Percentiles rank a stretch among this genome's conserved stretches.
phyloP scores from a whole-genome alignment of 1,140 invertebrate species.

The Psilanteris sp. region DNA sequence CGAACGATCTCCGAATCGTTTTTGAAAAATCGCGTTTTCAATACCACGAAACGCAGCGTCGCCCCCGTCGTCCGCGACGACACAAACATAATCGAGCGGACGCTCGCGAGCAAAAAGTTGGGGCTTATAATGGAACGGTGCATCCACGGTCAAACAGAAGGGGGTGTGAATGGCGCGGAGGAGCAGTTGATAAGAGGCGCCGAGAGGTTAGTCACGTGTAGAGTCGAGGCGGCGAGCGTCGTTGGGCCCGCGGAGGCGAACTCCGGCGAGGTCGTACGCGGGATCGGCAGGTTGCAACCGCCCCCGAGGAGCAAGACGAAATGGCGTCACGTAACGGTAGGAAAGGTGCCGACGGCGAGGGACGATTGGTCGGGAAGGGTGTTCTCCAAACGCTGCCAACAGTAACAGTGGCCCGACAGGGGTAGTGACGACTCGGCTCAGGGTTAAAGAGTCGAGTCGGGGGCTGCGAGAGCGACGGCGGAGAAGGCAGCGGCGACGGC shows the following conservation, averaged over 20 bases:
- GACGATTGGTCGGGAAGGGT: conserved; percentile 56
- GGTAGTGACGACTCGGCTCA: conserved; percentile 72
- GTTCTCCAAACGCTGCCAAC: conserved; percentile 47
- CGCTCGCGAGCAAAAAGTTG: no score
- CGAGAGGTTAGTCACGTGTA: conserved; percentile 20
- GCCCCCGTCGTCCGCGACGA: no score
- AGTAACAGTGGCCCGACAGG: conserved; percentile 65
- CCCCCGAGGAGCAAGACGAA: conserved; percentile 37
- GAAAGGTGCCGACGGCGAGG: conserved; percentile 44
- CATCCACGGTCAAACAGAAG: no score
- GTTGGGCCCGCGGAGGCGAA: conserved; percentile 24
- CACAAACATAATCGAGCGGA: no score
- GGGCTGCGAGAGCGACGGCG: conserved; percentile 45
- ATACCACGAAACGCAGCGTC: no score
- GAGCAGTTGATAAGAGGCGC: background rate
- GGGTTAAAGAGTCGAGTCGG: conserved; percentile 56
- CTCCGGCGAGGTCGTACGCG: conserved; percentile 6
- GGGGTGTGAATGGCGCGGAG: no score
- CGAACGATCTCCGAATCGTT: no score
- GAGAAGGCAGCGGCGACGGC: conserved; percentile 34
- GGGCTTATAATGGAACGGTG: no score
- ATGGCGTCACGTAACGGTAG: conserved; percentile 33
- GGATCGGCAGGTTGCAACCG: conserved; percentile 48
- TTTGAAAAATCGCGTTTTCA: no score
- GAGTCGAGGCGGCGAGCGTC: conserved; percentile 12